Conservation (phyloP, 2,797 vertebrate genomes). For the Myotis myotis region DNA sequence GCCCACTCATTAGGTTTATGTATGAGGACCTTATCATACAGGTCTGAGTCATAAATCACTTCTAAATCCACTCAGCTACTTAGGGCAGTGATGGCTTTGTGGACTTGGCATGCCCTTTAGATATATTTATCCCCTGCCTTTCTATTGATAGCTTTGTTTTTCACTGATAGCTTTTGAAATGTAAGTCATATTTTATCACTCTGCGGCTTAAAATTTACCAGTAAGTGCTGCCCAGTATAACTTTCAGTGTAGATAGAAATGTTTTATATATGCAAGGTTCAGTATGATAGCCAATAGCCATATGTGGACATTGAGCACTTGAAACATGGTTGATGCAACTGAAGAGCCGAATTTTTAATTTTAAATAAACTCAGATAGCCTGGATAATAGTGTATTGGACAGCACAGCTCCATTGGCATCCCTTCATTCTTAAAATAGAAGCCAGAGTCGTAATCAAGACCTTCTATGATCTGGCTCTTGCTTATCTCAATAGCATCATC, state of each 20-base stretch:
- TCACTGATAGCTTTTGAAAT: neutral
- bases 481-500: neutral
- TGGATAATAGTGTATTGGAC: neutral
- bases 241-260: neutral
- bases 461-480: neutral
- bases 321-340: neutral
- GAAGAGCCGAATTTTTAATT: neutral
- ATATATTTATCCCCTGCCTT: neutral
- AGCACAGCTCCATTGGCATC: neutral
- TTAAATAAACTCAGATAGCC: neutral
- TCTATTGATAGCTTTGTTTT: neutral
- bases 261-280: neutral
- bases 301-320: neutral
- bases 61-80: neutral
- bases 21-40: neutral
- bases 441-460: neutral
- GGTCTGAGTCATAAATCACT: neutral
- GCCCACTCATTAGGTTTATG: neutral
- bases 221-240: neutral
- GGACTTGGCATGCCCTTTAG: neutral
- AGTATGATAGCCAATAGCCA: neutral
- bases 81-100: neutral
- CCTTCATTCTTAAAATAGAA: constrained; percentile 31
- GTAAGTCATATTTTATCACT: neutral
- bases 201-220: neutral